Evolutionary conservation across 1,140 invertebrate species (phyloP), one percentile per base, ranked within the genome.

Genomic region (Adelges cooleyi): DNA sequence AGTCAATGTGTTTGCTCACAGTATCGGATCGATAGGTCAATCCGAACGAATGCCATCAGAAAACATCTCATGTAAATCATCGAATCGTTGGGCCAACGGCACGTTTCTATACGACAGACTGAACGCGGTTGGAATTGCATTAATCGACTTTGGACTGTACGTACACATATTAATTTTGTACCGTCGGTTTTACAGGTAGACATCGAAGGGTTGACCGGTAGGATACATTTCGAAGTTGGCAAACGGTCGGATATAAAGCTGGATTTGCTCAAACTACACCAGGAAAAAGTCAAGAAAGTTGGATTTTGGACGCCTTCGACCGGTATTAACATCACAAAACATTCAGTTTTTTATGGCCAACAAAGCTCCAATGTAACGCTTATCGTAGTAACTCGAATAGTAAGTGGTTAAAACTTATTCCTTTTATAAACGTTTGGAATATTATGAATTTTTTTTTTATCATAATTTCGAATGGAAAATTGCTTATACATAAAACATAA

Each of bases 91-190:
- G 86, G 93, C 86, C 8, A 89, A 95, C 73, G 95, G 95, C 51
- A 90, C 91, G 74, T 93, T 89, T 69, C 80, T 98, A 23, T 90
- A 95, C 66, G 96, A 97, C 78, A 96, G 95, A 73, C 96, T 98
- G 90, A 95, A 93, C 81, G 89, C 93, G 71, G 93, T 95, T 77
- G 84, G 84, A 65, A 59, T 23, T 25, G 1, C n/a, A 11, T 4
- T 10, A 5, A 15, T 18, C 9, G 15, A 52, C n/a, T n/a, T n/a
- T n/a, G n/a, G 11, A 11, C 29, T 33, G 11, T 33, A 33, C 11
- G 29, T 11, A 33, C 29, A 33, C 11, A 11, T 33, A 33, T 33
- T 48, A 15, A 22, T n/a, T 48, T 17, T 48, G n/a, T 48, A 48
- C 15, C n/a, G 15, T 59, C 8, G 6, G 48, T 42, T 6, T 22